A percentile compares a stretch with the other conserved stretches of the same genome.
phyloP scores from a whole-genome alignment of 2,797 vertebrate species.

The Sebastes cheni region DNA sequence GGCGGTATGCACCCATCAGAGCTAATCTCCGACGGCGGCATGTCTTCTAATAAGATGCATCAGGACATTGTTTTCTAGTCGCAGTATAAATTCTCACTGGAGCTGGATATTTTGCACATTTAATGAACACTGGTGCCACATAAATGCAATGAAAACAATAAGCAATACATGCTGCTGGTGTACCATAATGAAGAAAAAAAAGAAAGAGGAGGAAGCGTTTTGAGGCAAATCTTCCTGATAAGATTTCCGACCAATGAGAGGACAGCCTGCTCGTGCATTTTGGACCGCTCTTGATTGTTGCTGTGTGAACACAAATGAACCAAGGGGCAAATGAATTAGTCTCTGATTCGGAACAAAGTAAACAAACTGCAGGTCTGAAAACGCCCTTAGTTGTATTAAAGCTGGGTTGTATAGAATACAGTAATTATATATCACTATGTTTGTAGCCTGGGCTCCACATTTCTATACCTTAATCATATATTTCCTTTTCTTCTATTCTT shows the following conservation, averaged over 20 bases:
- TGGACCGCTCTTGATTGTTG: background rate
- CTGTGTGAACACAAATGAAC: background rate
- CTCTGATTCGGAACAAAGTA: background rate
- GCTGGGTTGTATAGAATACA: constrained; percentile 5
- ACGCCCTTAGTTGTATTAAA: background rate
- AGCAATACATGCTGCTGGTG: background rate
- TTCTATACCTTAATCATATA: constrained; percentile 13
- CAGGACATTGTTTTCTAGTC: background rate
- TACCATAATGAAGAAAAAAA: background rate
- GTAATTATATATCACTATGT: constrained; percentile 39
- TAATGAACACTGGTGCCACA: background rate
- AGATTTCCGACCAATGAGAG: background rate
- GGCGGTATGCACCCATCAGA: background rate
- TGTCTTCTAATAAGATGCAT: background rate
- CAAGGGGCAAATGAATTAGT: background rate
- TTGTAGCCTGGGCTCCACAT: background rate
- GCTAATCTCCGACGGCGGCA: background rate
- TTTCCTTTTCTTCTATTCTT: constrained; percentile 9
- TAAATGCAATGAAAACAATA: background rate
- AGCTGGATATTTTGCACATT: background rate
- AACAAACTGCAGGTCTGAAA: background rate
- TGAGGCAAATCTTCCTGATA: background rate
- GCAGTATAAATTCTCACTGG: background rate
- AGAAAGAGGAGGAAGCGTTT: background rate
- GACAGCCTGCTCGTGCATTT: background rate